Evolutionary conservation across 2,113 vertebrate genomes (phyloP), one percentile per base, ranked within the genome.

Genomic region (Phocoena sinus): DNA sequence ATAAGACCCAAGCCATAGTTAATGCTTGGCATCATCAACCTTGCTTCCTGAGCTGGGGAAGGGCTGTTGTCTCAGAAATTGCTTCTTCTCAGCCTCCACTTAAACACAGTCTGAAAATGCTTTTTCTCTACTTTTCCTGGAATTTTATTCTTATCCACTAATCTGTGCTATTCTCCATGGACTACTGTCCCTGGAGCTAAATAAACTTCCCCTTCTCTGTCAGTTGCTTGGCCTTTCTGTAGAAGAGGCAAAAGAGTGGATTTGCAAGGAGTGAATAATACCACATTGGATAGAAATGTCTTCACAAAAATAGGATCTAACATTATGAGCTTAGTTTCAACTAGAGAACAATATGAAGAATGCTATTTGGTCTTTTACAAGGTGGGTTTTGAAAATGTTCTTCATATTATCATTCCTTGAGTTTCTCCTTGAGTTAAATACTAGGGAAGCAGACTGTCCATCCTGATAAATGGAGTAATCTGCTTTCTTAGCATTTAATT

Each of bases 401-500:
- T 71, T 91, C 47, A 80, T 73, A 70, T 60, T 18, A 4, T 67
- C 82, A 89, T 62, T 95, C 85, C 33, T 76, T 87, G 68, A 58
- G 36, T 70, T 70, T 26, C 6, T 96, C 67, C 47, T 87, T 74
- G 62, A 89, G 89, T 95, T 77, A 97, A 96, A 89, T 68, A 17
- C n/a, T 74, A 87, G 83, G 44, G 56, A 92, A 97, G 62, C 31
- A 89, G 53, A 79, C 12, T 83, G 50, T 41, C 31, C 70, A 60
- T 84, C 31, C 56, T 89, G 63, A 74, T 86, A 89, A 92, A 77
- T 56, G 88, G 18, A 20, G 36, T 62, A 79, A 31, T 73, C 38
- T 91, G 18, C 28, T 96, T 91, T 25, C 26, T 81, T 67, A 56
- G 50, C 33, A 56, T 80, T 96, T 93, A 76, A 97, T 85, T 90